Conservation (phyloP, 1,140 invertebrate species). For the Drosophila pectinifera region DNA sequence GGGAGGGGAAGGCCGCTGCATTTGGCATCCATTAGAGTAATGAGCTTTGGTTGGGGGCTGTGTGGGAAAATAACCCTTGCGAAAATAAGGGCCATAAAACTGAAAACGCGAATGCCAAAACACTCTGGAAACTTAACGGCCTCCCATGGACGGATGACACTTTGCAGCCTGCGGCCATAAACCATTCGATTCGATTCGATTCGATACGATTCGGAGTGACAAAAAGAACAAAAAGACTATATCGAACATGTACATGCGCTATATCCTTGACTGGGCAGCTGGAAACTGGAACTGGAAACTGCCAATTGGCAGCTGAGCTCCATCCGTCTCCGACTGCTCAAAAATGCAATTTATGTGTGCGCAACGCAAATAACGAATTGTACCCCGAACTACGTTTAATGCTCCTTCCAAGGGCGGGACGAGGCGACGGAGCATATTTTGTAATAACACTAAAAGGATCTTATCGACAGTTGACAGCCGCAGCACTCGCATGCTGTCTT, state of each 20-base stretch:
- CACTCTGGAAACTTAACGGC: slow-evolving; percentile 72
- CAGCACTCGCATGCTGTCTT: slow-evolving; percentile 31
- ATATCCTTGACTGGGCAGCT: slow-evolving; percentile 26
- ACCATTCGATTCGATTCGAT: slow-evolving; percentile 57
- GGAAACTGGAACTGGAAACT: slow-evolving; percentile 5
- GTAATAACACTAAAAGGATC: slow-evolving; percentile 80
- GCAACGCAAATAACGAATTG: slow-evolving; percentile 72
- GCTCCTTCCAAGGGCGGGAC: slow-evolving; percentile 10
- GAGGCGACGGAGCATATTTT: slow-evolving; percentile 48
- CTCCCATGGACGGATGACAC: slow-evolving; percentile 76
- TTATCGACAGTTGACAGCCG: slow-evolving; percentile 41
- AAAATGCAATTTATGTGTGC: slow-evolving; percentile 82
- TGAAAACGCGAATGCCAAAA: slow-evolving; percentile 67
- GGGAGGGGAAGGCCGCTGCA: slow-evolving; percentile 3
- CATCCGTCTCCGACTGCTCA: slow-evolving; percentile 66
- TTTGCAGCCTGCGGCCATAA: slow-evolving; percentile 74
- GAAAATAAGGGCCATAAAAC: slow-evolving; percentile 47
- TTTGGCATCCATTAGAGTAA: slow-evolving; percentile 72
- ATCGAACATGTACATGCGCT: slow-evolving; percentile 18
- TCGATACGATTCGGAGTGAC: slow-evolving; percentile 51
- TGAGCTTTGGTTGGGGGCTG: slow-evolving; percentile 59
- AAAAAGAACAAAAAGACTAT: slow-evolving; percentile 38
- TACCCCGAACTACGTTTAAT: slow-evolving; percentile 77
- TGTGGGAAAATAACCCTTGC: slow-evolving; percentile 34
- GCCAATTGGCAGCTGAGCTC: slow-evolving; percentile 56